Conservation (phyloP, 2,113 vertebrate genomes). For the Eulemur rufifrons region DNA sequence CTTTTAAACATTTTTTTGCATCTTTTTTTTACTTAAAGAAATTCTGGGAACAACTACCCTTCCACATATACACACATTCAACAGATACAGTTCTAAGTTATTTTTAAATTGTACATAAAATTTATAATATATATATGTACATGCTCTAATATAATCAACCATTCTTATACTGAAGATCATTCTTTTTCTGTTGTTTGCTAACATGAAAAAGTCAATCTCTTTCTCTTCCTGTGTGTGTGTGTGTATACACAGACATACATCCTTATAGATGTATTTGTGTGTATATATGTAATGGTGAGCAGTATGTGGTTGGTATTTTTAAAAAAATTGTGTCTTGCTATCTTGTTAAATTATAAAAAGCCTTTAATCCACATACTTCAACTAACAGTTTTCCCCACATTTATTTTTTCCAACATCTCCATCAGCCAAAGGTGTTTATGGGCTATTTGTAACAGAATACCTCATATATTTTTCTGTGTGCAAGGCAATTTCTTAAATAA, state of each 20-base stretch:
- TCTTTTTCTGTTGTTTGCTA: neutral
- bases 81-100: neutral
- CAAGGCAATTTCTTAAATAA: neutral
- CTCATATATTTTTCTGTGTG: neutral
- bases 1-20: neutral
- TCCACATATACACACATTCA: neutral
- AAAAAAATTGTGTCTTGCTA: neutral
- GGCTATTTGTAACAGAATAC: neutral
- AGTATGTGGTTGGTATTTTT: neutral
- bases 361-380: neutral
- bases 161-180: neutral
- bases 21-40: neutral
- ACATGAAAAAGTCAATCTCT: neutral
- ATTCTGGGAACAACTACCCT: neutral
- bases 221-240: neutral
- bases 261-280: neutral
- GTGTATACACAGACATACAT: neutral
- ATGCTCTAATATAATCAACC: neutral
- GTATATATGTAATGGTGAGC: accelerated
- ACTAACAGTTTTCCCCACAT: neutral
- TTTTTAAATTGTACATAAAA: neutral
- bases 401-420: neutral
- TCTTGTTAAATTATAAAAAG: neutral
- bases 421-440: neutral
- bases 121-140: neutral